These are phyloP conservation scores for Nibea albiflora DNA, from an alignment of 2,113 vertebrate genomes.

Conservation along the genomic window DNA sequence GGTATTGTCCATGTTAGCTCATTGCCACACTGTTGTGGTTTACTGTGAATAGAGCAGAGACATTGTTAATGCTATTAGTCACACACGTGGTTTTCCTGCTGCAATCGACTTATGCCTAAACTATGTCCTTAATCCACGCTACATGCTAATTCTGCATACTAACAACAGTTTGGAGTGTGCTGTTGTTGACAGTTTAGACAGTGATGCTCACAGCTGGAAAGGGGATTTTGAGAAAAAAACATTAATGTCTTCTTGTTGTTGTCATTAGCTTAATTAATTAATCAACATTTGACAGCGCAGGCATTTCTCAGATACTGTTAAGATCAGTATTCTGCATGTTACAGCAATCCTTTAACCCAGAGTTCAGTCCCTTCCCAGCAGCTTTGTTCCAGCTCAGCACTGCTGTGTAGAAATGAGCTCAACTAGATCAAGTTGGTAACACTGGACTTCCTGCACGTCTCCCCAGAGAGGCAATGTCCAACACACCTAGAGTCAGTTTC, in stretches of 20 bases:
- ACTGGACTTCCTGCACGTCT: slow-evolving; percentile 13
- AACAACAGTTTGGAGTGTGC: neutral
- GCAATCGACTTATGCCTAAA: neutral
- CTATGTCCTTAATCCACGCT: neutral
- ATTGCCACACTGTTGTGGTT: too few species aligned
- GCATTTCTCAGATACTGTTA: neutral
- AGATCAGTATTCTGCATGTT: neutral
- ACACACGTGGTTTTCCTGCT: neutral
- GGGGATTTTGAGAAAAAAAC: neutral
- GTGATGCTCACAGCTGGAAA: neutral
- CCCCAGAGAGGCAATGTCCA: slow-evolving; percentile 21
- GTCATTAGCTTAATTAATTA: neutral
- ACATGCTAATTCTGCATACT: neutral
- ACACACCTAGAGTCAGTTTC: neutral
- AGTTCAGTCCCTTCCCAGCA: slow-evolving; percentile 27
- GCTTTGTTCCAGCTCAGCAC: slow-evolving; percentile 31
- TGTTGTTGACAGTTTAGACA: neutral
- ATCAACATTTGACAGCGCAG: neutral
- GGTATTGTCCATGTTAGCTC: too few species aligned
- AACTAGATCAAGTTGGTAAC: slow-evolving; percentile 7
- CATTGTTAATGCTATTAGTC: neutral
- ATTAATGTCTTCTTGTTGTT: neutral
- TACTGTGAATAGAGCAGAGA: too few species aligned
- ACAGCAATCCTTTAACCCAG: slow-evolving; percentile 23
- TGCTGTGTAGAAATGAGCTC: slow-evolving; percentile 30